Conservation (phyloP, 1,140 invertebrate species). For the Lysiphlebus fabarum region DNA sequence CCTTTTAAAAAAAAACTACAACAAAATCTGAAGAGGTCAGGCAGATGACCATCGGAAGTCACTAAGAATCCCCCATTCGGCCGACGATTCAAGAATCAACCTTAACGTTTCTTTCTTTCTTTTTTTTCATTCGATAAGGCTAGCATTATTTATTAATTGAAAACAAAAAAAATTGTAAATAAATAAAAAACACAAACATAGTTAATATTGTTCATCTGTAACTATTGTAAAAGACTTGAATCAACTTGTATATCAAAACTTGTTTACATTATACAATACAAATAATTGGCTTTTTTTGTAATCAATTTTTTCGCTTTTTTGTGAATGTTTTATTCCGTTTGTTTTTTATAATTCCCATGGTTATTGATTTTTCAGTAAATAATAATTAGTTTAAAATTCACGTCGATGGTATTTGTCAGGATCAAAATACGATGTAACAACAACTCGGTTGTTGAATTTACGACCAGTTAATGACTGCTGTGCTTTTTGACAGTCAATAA, state of each 20-base stretch:
- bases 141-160: no score
- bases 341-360: constrained; percentile 2
- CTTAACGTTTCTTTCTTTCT: no score
- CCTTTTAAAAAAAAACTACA: no score
- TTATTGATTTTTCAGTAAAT: background rate
- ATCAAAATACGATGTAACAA: constrained; percentile 98
- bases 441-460: constrained; percentile 97
- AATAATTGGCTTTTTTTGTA: no score
- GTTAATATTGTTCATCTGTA: constrained; percentile 19
- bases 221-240: no score
- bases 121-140: no score
- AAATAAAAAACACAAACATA: constrained; percentile 27
- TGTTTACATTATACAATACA: no score
- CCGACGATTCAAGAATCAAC: no score
- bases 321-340: constrained; percentile 13
- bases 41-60: no score
- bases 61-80: no score
- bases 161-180: constrained; percentile 22
- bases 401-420: constrained; percentile 97
- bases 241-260: no score
- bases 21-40: no score
- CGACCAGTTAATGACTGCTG: constrained; percentile 96
- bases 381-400: constrained; percentile 79
- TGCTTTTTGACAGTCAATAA: constrained; percentile 96
- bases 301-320: constrained; percentile 1